Percentiles rank a stretch among this genome's conserved stretches.
Conservation (phyloP, 2,797 vertebrate genomes). For the Sebastes hubbsi region DNA sequence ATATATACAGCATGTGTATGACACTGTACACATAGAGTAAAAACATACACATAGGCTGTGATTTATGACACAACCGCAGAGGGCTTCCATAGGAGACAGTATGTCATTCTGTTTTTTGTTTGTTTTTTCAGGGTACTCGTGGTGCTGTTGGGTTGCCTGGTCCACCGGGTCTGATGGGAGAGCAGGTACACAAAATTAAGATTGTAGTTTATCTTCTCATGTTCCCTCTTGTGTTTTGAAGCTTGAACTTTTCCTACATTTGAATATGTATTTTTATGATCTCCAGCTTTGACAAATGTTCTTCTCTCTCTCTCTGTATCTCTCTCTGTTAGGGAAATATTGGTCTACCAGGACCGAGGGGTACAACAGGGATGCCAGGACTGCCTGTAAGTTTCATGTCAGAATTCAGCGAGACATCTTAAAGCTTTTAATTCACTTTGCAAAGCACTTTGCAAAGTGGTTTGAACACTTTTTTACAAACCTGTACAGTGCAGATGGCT, state of each 20-base stretch:
- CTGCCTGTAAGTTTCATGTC: conserved; percentile 77
- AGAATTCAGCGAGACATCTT: not conserved
- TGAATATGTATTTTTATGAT: not conserved
- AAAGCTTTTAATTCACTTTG: not conserved
- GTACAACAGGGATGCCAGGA: conserved; percentile 82
- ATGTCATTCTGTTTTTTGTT: not conserved
- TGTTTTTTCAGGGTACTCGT: conserved; percentile 76
- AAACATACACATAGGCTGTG: not conserved
- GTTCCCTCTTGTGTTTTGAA: not conserved
- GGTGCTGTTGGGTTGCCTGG: conserved; percentile 78
- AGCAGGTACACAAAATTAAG: conserved; percentile 78
- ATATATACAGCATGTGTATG: rapidly evolving
- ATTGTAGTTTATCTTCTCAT: not conserved
- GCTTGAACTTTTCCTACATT: not conserved
- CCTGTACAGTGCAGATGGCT: not conserved
- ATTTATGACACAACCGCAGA: not conserved
- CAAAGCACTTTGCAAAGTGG: not conserved
- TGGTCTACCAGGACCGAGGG: conserved; percentile 78
- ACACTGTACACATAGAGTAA: too few relatives aligned
- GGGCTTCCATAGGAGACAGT: not conserved
- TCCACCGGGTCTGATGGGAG: conserved; percentile 79
- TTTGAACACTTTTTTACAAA: not conserved
- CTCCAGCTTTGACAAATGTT: not conserved
- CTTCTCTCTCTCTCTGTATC: not conserved
- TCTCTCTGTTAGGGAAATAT: conserved; percentile 79